Conservation (phyloP, 2,888 invertebrate genomes). For the Diplolepis rosae region DNA sequence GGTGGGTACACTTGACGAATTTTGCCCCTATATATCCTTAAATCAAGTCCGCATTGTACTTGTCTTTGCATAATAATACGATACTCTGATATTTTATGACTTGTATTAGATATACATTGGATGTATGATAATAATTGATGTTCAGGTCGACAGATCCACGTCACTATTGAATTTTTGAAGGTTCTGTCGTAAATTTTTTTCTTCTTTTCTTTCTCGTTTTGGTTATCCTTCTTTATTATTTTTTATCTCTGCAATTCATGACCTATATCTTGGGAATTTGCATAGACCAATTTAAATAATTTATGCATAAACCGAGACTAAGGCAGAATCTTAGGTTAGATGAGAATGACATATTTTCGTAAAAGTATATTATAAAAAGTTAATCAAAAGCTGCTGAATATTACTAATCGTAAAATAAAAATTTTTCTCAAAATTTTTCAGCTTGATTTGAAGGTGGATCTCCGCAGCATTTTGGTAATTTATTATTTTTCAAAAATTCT, state of each 20-base stretch:
- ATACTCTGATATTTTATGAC: neutral
- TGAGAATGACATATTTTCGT: neutral
- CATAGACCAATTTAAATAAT: constrained; percentile 2
- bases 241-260: neutral
- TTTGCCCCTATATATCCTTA: neutral
- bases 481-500: no score
- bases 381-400: neutral
- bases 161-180: neutral
- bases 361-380: neutral
- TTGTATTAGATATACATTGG: neutral
- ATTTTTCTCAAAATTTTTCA: no score
- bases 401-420: no score
- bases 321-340: neutral
- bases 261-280: neutral
- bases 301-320: neutral
- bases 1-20: no score
- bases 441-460: no score
- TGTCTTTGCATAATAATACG: constrained; percentile 2
- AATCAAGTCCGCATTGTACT: neutral
- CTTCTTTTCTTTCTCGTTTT: neutral
- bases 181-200: neutral
- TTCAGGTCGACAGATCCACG: neutral
- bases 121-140: constrained; percentile 11
- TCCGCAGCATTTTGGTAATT: no score
- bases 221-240: neutral